A percentile compares a stretch with the other conserved stretches of the same genome.
Evolutionary conservation across 2,888 invertebrate genomes (phyloP).

Genomic region (Drosophila recens): DNA sequence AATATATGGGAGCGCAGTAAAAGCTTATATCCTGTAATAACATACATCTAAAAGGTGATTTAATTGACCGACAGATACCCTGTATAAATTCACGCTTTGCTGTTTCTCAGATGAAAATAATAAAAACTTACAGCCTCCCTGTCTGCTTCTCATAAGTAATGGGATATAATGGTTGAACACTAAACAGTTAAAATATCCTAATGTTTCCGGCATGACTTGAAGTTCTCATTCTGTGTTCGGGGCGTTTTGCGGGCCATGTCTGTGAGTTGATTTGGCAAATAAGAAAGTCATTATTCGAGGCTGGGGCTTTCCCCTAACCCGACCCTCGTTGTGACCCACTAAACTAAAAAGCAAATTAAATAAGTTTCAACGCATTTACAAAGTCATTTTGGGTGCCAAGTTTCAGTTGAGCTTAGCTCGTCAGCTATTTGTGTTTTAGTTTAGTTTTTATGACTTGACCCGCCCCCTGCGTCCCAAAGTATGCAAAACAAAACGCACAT

Average conservation of each 20-base stretch:
- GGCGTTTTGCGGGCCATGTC: conserved; percentile 14
- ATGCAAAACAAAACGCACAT: conserved; percentile 66
- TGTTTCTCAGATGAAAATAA: no score
- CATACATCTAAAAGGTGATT: no score
- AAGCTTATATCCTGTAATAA: background rate
- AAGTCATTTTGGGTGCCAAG: conserved; percentile 75
- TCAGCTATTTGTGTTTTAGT: conserved; percentile 72
- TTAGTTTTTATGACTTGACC: conserved; percentile 66
- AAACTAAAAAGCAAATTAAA: conserved; percentile 69
- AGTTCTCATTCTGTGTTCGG: conserved; percentile 9
- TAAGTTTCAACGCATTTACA: conserved; percentile 79
- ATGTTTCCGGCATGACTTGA: conserved; percentile 43
- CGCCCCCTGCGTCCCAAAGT: conserved; percentile 10
- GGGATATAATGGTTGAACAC: conserved; percentile 6
- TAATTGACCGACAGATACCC: background rate
- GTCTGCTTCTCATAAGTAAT: background rate
- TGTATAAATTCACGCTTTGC: no score
- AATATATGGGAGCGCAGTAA: no score
- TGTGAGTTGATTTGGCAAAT: conserved; percentile 53
- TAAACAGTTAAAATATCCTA: conserved; percentile 17
- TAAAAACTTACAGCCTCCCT: background rate
- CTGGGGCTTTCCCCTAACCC: background rate
- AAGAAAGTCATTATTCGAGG: conserved; percentile 55
- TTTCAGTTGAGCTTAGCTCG: conserved; percentile 49
- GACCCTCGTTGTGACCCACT: conserved; percentile 25